Percentiles rank a stretch among this genome's conserved stretches.
phyloP scores from a whole-genome alignment of 2,888 invertebrate genomes.

The Ditula angustiorana region DNA sequence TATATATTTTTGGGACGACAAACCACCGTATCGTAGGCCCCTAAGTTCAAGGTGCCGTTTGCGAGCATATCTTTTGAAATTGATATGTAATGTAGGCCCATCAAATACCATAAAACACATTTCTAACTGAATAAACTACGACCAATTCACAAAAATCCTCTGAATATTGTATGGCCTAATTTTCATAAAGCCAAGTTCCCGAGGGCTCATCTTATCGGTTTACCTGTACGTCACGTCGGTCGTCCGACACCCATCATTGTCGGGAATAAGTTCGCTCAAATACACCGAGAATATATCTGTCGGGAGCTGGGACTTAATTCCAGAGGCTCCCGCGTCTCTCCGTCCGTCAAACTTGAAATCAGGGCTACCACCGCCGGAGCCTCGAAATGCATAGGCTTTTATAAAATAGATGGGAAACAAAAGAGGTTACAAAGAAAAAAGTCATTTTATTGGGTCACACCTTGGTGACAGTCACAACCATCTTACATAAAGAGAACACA shows the following conservation, averaged over 20 bases:
- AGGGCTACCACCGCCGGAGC: conserved; percentile 66
- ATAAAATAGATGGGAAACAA: background rate
- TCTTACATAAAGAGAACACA: no score
- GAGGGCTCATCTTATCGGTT: conserved; percentile 41
- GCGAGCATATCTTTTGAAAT: background rate
- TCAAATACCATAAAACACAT: background rate
- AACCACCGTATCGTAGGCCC: no score
- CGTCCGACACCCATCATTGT: conserved; percentile 65
- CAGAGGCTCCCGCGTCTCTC: conserved; percentile 64
- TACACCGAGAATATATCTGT: conserved; percentile 55
- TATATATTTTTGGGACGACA: no score
- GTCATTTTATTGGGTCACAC: no score
- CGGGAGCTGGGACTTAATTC: conserved; percentile 70
- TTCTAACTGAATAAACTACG: conserved; percentile 36
- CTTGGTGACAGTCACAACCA: no score
- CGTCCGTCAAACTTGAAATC: conserved; percentile 69
- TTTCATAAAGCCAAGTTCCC: conserved; percentile 43
- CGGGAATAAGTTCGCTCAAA: conserved; percentile 65
- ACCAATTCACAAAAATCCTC: conserved; percentile 36
- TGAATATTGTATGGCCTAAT: conserved; percentile 37
- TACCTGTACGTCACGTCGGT: conserved; percentile 36
- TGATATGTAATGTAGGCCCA: conserved; percentile 42
- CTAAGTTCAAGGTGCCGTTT: no score
- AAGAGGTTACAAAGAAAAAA: no score
- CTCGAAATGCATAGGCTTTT: background rate